These are phyloP conservation scores for Enteromius mattozi DNA, from an alignment of 2,797 vertebrate species.

Conservation along the genomic window DNA sequence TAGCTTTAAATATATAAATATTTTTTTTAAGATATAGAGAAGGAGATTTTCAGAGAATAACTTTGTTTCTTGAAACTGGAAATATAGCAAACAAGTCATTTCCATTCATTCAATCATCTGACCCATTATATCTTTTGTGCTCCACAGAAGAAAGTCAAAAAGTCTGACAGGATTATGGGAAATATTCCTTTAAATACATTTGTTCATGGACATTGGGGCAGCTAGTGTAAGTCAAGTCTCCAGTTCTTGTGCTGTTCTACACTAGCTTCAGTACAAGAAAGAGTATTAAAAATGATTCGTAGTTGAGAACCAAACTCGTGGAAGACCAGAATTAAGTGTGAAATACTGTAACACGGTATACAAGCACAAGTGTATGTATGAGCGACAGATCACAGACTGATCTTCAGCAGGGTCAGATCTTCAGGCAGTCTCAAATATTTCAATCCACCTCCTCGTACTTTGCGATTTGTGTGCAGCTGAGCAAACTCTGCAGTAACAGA, in stretches of 20 bases:
- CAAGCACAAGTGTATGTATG: neutral
- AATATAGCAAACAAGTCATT: neutral
- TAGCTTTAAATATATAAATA: neutral
- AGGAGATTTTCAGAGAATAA: neutral
- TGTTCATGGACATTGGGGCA: neutral
- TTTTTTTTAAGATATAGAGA: neutral
- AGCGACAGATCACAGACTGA: neutral
- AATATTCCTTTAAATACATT: neutral
- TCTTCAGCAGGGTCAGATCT: slow-evolving; percentile 29
- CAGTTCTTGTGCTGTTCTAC: neutral
- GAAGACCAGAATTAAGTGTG: slow-evolving; percentile 18
- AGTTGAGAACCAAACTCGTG: neutral
- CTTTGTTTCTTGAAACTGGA: neutral
- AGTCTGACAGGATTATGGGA: neutral
- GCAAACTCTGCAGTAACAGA: slow-evolving; percentile 1
- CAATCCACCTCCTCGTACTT: neutral
- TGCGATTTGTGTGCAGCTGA: neutral
- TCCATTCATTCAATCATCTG: neutral
- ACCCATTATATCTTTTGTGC: slow-evolving; percentile 1
- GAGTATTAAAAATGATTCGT: neutral
- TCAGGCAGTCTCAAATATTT: slow-evolving; percentile 11
- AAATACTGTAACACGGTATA: slow-evolving; percentile 8
- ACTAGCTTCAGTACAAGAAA: neutral
- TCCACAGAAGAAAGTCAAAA: neutral
- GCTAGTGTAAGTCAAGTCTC: slow-evolving; percentile 7